Evolutionary conservation across 2,888 invertebrate genomes (phyloP), one percentile per base, ranked within the genome.

Genomic region (Lycaena phlaeas): DNA sequence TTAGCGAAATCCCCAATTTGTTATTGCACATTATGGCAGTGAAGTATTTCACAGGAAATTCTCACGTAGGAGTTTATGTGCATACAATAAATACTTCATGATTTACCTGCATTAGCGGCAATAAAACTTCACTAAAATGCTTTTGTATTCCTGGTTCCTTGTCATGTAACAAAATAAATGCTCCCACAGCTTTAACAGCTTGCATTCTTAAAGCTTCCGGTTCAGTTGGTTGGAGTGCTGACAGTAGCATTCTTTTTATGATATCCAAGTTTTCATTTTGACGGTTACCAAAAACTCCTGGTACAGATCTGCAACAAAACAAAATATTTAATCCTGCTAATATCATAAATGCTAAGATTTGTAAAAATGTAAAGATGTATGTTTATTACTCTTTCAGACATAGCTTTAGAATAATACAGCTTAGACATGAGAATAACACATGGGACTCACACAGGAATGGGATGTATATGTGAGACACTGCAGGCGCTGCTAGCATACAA

Each of bases 231-330:
- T 91, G 87, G 45, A 95, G 82, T 44, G 94, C 92, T 57, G 94
- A 92, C 46, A 92, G 87, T 56, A 98, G 74, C 97, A 98, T 97
- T 72, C 96, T 94, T 68, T 97, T 97, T 57, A 99, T 98, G 25
- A 96, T 88, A 57, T 94, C 93, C 51, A 98, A 73, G 73, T 97
- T 96, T 64, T 95, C 92, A 48, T 89, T 87, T 69, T 98, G 97
- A 64, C 96, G 94, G 69, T 95, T 96, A 27, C 98, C 99, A 87
- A 99, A 99, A 40, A 98, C 93, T 26, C 96, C 95, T 14, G 99
- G 98, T 25, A 98, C 96, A 56, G 95, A 90, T 51, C 94, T 94
- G 71, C 48, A 38, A 28, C 12, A 7, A 18, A 12, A n/a, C n/a
- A n/a, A n/a, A n/a, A n/a, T n/a, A n/a, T n/a, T n/a, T n/a, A n/a